Conservation (phyloP, 2,888 invertebrate genomes). For the Ophioninae sp. region DNA sequence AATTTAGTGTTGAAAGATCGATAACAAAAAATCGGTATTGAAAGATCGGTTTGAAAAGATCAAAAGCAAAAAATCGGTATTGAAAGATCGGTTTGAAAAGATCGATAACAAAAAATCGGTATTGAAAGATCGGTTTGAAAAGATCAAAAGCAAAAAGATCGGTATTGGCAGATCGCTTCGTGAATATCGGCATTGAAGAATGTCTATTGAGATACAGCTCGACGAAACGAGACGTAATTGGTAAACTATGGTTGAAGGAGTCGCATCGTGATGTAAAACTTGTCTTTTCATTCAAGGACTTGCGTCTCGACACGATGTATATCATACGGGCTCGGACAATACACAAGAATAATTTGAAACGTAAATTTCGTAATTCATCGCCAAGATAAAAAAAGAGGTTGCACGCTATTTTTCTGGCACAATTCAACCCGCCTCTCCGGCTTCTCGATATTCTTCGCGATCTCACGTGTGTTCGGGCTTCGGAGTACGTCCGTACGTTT, state of each 20-base stretch:
- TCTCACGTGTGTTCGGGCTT: not conserved
- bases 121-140: no score
- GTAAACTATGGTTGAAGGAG: not conserved
- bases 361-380: not conserved
- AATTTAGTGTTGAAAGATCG: no score
- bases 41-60: no score
- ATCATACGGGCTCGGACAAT: not conserved
- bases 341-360: conserved; percentile 7
- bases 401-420: conserved; percentile 32
- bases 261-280: not conserved
- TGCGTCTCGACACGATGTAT: not conserved
- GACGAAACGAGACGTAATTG: not conserved
- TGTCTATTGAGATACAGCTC: not conserved
- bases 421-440: not conserved
- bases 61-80: no score
- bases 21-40: no score
- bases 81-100: no score
- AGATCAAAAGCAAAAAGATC: no score
- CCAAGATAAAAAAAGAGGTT: not conserved
- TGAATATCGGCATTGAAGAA: no score
- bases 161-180: no score
- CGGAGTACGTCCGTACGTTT: not conserved
- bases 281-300: not conserved
- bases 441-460: conserved; percentile 4
- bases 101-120: no score